Evolutionary conservation across 64 coral and sea anemone species (phyloP).

Genomic region (Stichodactyla helianthus): DNA sequence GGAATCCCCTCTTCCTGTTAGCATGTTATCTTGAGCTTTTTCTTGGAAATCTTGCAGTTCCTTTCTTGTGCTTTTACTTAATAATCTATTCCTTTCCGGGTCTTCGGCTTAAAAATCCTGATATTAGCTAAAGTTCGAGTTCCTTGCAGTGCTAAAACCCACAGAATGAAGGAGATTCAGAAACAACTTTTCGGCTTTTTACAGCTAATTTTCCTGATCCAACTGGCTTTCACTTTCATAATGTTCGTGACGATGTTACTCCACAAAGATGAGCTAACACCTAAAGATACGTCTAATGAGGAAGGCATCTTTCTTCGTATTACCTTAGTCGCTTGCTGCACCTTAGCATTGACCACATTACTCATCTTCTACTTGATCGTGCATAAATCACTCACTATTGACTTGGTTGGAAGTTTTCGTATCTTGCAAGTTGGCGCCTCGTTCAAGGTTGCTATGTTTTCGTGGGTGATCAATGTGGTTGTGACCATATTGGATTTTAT

Average conservation of each 20-base stretch:
- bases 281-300: neutral
- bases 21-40: too few relatives aligned
- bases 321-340: neutral
- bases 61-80: too few relatives aligned
- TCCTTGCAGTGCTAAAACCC: neutral
- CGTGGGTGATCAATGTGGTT: neutral
- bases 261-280: neutral
- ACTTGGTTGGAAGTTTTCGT: neutral
- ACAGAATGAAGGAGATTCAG: neutral
- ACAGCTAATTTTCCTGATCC: neutral
- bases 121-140: too few relatives aligned
- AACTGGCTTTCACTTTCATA: neutral
- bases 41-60: too few relatives aligned
- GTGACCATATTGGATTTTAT: neutral
- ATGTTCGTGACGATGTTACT: constrained; percentile 8
- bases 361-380: neutral
- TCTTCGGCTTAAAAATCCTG: too few relatives aligned
- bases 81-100: too few relatives aligned
- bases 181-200: neutral
- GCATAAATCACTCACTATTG: neutral
- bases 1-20: too few relatives aligned
- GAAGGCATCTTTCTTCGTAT: neutral
- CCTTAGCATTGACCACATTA: neutral
- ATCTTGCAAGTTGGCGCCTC: neutral
- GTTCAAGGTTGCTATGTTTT: neutral